Evolutionary conservation across 2,888 invertebrate genomes (phyloP).

Genomic region (Ornithoptera alexandrae): DNA sequence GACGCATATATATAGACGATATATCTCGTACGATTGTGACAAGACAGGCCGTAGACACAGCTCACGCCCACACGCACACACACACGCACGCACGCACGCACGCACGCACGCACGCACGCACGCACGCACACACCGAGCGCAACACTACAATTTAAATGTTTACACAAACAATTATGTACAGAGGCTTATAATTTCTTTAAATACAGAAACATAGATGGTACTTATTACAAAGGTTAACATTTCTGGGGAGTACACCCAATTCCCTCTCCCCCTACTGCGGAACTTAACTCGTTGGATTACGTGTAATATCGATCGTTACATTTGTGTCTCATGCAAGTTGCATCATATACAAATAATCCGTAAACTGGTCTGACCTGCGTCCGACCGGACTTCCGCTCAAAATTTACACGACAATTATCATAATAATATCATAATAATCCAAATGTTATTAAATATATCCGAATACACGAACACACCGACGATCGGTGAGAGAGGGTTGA

Average conservation of each 20-base stretch:
- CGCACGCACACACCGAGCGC: conserved; percentile 39
- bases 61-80: conserved; percentile 36
- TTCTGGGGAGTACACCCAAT: no score
- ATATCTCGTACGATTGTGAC: conserved; percentile 31
- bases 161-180: conserved; percentile 40
- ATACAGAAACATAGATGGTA: conserved; percentile 16
- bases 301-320: no score
- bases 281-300: no score
- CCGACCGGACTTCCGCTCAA: conserved; percentile 9
- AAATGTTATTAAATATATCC: background rate
- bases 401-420: conserved; percentile 13
- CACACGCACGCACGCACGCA: no score
- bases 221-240: no score
- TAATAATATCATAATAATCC: conserved; percentile 9
- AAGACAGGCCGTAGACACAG: conserved; percentile 23
- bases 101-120: conserved; percentile 40
- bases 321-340: conserved; percentile 2
- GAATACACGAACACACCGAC: background rate
- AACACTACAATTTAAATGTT: conserved; percentile 46
- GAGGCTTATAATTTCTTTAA: conserved; percentile 37
- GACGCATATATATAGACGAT: conserved; percentile 5
- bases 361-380: background rate
- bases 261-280: no score
- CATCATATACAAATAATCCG: conserved; percentile 23
- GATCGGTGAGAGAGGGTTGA: background rate